phyloP scores from a whole-genome alignment of 1,140 invertebrate genomes.

The Tribolium castaneum region DNA sequence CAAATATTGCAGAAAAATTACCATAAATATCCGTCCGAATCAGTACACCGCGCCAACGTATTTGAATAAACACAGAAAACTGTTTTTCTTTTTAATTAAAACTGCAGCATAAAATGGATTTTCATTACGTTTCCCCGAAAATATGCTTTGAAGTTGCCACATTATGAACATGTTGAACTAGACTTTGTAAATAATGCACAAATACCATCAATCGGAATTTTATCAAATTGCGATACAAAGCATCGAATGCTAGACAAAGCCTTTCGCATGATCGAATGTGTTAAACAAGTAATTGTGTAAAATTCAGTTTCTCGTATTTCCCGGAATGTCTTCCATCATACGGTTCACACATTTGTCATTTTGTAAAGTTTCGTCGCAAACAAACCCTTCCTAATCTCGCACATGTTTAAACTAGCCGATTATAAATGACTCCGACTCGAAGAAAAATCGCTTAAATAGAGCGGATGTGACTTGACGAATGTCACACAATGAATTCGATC shows the following conservation, averaged over 20 bases:
- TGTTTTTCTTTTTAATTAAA: background rate
- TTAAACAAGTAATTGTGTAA: background rate
- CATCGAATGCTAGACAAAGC: background rate
- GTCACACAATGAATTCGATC: background rate
- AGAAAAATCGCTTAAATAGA: background rate
- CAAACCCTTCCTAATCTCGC: background rate
- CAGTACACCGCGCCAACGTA: background rate
- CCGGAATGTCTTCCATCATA: background rate
- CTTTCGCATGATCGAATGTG: background rate
- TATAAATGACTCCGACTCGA: background rate
- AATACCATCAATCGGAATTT: background rate
- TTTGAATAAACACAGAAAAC: background rate
- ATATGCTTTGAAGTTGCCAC: background rate
- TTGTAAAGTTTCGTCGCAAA: background rate
- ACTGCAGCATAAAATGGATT: background rate
- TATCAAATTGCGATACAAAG: background rate
- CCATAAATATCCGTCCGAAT: background rate
- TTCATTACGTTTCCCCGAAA: background rate
- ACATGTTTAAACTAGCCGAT: background rate
- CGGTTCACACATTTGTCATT: background rate
- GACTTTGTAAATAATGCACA: background rate
- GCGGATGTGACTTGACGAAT: background rate
- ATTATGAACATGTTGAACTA: background rate
- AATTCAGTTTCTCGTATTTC: background rate
- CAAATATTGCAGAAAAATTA: background rate